Evolutionary conservation across 2,797 vertebrate genomes (phyloP).

Genomic region (Petrocephalus schoutedeni): DNA sequence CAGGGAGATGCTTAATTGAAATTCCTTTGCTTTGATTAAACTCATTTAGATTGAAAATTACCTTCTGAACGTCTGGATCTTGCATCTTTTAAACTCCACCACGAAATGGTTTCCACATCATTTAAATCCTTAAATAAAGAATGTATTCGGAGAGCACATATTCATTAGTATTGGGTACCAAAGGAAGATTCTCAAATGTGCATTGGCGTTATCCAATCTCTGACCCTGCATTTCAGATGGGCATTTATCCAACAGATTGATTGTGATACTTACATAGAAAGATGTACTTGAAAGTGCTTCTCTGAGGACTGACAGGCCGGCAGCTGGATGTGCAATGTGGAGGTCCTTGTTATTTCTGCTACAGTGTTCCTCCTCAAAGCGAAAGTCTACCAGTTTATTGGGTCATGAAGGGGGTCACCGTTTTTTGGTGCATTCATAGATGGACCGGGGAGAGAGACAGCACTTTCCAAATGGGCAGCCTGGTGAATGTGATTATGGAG

Average conservation of each 20-base stretch:
- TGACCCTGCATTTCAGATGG: conserved; percentile 53
- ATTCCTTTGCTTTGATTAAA: conserved; percentile 70
- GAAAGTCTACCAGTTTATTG: background rate
- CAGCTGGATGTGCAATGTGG: conserved; percentile 15
- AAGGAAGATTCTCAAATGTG: conserved; percentile 49
- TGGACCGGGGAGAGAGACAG: background rate
- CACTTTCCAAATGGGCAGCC: too few relatives aligned
- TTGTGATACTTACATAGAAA: conserved; percentile 52
- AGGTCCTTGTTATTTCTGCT: conserved; percentile 22
- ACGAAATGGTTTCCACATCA: conserved; percentile 59
- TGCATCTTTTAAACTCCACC: conserved; percentile 60
- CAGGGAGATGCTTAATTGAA: conserved; percentile 66
- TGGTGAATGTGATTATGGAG: background rate
- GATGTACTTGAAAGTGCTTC: conserved; percentile 40
- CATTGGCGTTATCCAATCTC: conserved; percentile 42
- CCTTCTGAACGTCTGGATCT: conserved; percentile 56
- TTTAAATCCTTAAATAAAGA: conserved; percentile 60
- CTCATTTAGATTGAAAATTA: conserved; percentile 71
- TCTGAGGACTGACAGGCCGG: conserved; percentile 21
- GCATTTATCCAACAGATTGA: conserved; percentile 48
- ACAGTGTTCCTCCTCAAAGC: conserved; percentile 10
- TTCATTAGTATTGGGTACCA: conserved; percentile 32
- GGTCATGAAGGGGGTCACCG: conserved; percentile 1
- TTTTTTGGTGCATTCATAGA: background rate
- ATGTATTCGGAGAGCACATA: conserved; percentile 42